phyloP scores from a whole-genome alignment of 2,797 vertebrate species.

The Onychomys torridus region DNA sequence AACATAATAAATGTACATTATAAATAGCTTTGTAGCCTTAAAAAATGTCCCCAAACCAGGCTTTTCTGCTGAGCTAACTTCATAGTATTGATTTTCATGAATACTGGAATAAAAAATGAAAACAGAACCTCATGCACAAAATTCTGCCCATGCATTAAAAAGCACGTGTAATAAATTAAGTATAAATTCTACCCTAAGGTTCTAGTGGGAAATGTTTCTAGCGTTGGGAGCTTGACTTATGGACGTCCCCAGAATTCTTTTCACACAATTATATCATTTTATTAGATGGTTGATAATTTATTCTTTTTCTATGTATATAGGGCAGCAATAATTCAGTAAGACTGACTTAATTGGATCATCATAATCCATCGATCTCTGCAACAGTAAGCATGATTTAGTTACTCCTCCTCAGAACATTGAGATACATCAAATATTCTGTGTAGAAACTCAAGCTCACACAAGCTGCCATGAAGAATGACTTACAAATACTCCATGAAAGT shows the following conservation, averaged over 20 bases:
- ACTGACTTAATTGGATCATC: slow-evolving; percentile 76
- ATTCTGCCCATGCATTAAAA: slow-evolving; percentile 64
- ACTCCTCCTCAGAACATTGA: slow-evolving; percentile 20
- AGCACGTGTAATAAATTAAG: slow-evolving; percentile 77
- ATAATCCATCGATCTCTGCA: slow-evolving; percentile 73
- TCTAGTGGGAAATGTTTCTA: slow-evolving; percentile 76
- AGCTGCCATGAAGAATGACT: slow-evolving; percentile 63
- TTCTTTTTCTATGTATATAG: slow-evolving; percentile 71
- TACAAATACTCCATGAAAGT: slow-evolving; percentile 69
- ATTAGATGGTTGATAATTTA: slow-evolving; percentile 83
- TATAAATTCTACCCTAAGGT: slow-evolving; percentile 78
- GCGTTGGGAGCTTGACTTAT: slow-evolving; percentile 81
- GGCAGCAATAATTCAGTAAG: slow-evolving; percentile 78
- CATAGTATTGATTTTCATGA: slow-evolving; percentile 80
- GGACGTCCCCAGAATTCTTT: slow-evolving; percentile 73
- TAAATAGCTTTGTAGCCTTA: slow-evolving; percentile 69
- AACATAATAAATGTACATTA: slow-evolving; percentile 70
- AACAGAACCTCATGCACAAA: slow-evolving; percentile 71
- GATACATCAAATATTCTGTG: slow-evolving; percentile 41
- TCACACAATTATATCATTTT: slow-evolving; percentile 79
- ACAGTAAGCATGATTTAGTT: slow-evolving; percentile 71
- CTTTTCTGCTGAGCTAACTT: slow-evolving; percentile 72
- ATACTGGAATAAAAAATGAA: slow-evolving; percentile 72
- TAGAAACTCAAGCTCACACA: slow-evolving; percentile 70
- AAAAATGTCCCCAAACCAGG: slow-evolving; percentile 55